Conservation (phyloP, 2,888 invertebrate genomes). For the Nomada fabriciana region DNA sequence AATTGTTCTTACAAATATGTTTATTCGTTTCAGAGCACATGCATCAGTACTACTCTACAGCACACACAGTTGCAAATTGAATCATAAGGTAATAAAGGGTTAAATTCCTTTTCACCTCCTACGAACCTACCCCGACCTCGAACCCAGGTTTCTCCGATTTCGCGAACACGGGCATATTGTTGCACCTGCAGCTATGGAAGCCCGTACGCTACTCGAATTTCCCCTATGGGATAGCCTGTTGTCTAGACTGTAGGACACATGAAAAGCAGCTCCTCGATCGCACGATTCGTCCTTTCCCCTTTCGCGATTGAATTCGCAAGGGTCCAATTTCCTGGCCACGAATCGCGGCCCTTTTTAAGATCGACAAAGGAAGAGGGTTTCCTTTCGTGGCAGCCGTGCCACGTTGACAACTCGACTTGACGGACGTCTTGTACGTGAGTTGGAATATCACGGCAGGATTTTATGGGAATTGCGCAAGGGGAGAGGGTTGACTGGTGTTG, state of each 20-base stretch:
- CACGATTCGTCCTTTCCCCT: constrained; percentile 44
- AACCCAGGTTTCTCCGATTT: constrained; percentile 17
- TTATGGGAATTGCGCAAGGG: constrained; percentile 9
- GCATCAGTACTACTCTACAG: too few species aligned
- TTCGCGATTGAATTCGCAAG: constrained; percentile 66
- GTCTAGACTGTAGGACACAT: constrained; percentile 11
- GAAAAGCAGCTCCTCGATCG: constrained; percentile 39
- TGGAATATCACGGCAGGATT: constrained; percentile 27
- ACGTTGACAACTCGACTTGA: constrained; percentile 33
- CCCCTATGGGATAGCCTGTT: constrained; percentile 27
- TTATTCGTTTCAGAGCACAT: too few species aligned
- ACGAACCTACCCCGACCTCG: not conserved
- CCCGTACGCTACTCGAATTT: constrained; percentile 62
- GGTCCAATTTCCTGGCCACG: constrained; percentile 63
- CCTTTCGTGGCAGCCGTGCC: constrained; percentile 13
- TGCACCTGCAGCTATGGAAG: constrained; percentile 60
- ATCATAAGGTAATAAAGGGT: not conserved
- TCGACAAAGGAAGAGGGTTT: constrained; percentile 53
- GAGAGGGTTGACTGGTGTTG: not conserved
- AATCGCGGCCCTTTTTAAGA: constrained; percentile 58
- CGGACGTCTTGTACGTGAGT: constrained; percentile 38
- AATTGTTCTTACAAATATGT: too few species aligned
- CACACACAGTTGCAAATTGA: too few species aligned
- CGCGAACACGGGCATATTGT: constrained; percentile 63
- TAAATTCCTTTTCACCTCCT: constrained; percentile 29